A percentile compares a stretch with the other conserved stretches of the same genome.
phyloP scores from a whole-genome alignment of 1,140 invertebrate species.

The Limonius californicus region DNA sequence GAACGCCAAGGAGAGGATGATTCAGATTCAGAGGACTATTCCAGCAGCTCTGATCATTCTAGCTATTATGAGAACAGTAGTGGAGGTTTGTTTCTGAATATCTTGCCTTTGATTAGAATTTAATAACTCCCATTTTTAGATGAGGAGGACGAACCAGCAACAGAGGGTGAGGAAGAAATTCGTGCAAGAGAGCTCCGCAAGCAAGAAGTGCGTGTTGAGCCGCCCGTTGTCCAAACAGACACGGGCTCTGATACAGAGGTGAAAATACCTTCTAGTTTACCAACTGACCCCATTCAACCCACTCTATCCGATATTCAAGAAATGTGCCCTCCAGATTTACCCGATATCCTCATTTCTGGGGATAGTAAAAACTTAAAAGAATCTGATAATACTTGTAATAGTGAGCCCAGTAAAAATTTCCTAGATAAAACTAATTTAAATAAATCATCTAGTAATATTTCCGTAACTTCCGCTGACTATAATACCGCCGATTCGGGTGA shows the following conservation, averaged over 20 bases:
- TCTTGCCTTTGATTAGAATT: neutral
- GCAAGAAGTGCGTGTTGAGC: conserved; percentile 64
- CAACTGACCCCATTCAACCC: conserved; percentile 18
- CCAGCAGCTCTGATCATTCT: conserved; percentile 56
- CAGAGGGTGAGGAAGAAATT: conserved; percentile 69
- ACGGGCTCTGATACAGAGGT: conserved; percentile 75
- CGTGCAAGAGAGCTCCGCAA: conserved; percentile 61
- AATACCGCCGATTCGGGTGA: conserved; percentile 7
- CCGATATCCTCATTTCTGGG: conserved; percentile 26
- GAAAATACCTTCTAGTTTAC: conserved; percentile 42
- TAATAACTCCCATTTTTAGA: conserved; percentile 54
- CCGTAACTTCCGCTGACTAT: conserved; percentile 32
- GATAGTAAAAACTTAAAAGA: neutral
- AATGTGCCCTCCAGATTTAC: conserved; percentile 21
- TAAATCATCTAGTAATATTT: conserved; percentile 35
- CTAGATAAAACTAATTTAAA: conserved; percentile 17
- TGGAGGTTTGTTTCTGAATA: conserved; percentile 56
- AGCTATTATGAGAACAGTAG: conserved; percentile 61
- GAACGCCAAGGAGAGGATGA: conserved; percentile 34
- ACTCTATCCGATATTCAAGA: neutral
- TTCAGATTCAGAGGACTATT: conserved; percentile 40
- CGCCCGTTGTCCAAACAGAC: conserved; percentile 61
- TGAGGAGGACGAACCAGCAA: conserved; percentile 67
- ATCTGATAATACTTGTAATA: neutral
- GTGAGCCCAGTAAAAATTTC: neutral